phyloP scores from a whole-genome alignment of 2,888 invertebrate species.

The Byasa hedistus region DNA sequence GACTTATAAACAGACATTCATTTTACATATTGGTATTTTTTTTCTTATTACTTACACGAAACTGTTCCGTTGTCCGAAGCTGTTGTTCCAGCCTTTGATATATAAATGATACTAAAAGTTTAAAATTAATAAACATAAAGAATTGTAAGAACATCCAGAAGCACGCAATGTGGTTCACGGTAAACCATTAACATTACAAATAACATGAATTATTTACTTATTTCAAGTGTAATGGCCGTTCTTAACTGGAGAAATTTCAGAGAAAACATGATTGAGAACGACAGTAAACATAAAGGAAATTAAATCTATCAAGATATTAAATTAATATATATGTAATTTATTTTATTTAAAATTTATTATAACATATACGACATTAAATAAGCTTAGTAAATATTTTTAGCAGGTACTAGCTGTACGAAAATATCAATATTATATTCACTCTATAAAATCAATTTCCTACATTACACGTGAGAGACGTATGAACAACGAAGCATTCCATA shows the following conservation, averaged over 20 bases:
- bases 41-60: neutral
- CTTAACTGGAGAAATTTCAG: slow-evolving; percentile 4
- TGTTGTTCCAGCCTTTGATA: neutral
- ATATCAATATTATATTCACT: neutral
- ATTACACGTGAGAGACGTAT: neutral
- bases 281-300: neutral
- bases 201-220: slow-evolving; percentile 10
- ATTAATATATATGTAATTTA: too few species aligned
- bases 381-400: too few species aligned
- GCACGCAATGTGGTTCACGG: slow-evolving; percentile 30
- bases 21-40: neutral
- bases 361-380: too few species aligned
- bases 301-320: neutral
- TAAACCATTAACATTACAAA: slow-evolving; percentile 23
- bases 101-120: neutral
- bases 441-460: slow-evolving; percentile 1
- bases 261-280: neutral
- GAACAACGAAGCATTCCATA: neutral
- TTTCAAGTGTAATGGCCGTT: neutral
- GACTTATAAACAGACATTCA: neutral
- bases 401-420: too few species aligned
- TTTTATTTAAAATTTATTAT: too few species aligned
- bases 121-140: slow-evolving; percentile 4
- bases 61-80: neutral
- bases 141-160: slow-evolving; percentile 26